Evolutionary conservation across 2,888 invertebrate genomes (phyloP).

Genomic region (Pteria penguin): DNA sequence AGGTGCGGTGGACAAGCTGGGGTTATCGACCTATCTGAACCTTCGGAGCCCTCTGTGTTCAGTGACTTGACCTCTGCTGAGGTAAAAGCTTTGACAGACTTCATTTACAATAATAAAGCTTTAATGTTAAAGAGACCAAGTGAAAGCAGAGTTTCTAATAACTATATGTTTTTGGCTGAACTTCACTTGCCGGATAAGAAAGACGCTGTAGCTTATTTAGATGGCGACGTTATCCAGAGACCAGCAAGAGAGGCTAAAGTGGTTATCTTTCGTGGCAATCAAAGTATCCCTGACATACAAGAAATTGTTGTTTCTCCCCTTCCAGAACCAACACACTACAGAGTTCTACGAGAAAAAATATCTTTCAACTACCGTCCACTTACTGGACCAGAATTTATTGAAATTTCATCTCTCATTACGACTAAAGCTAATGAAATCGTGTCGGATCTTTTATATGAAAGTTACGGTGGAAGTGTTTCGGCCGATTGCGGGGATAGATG

Average conservation of each 20-base stretch:
- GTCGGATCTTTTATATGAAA: conserved; percentile 61
- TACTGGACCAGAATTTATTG: conserved; percentile 52
- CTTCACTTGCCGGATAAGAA: conserved; percentile 52
- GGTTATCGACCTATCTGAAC: conserved; percentile 48
- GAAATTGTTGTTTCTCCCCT: conserved; percentile 68
- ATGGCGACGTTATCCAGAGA: conserved; percentile 25
- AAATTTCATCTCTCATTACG: conserved; percentile 28
- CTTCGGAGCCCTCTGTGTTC: conserved; percentile 55
- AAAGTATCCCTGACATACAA: conserved; percentile 56
- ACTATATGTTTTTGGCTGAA: conserved; percentile 47
- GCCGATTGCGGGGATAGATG: conserved; percentile 62
- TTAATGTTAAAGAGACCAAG: conserved; percentile 45
- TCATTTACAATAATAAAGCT: conserved; percentile 43
- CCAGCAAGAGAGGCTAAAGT: conserved; percentile 66
- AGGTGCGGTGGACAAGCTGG: conserved; percentile 14
- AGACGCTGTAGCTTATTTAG: conserved; percentile 51
- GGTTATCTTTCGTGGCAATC: conserved; percentile 66
- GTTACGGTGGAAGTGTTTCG: conserved; percentile 55
- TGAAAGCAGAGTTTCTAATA: conserved; percentile 22
- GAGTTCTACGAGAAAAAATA: conserved; percentile 43
- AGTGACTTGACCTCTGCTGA: conserved; percentile 58
- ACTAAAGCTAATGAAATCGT: conserved; percentile 43
- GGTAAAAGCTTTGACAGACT: conserved; percentile 43
- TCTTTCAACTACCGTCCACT: conserved; percentile 61
- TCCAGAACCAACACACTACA: neutral